Conservation (phyloP, 2,888 invertebrate species). For the Macrosiphum euphorbiae region DNA sequence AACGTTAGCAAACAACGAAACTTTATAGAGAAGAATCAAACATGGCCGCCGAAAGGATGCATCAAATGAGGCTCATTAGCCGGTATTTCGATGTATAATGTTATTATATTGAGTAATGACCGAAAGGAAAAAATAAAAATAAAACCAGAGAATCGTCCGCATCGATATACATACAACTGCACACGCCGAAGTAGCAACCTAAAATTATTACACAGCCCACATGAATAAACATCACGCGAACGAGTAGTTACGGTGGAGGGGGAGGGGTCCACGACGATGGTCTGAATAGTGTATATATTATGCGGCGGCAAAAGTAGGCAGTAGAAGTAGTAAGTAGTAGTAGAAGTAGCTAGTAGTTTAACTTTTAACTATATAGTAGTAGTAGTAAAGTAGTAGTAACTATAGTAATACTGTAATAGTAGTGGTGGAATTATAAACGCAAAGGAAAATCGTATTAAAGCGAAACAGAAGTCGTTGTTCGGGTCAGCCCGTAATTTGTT, state of each 20-base stretch:
- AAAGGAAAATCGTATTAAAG: slow-evolving; percentile 62
- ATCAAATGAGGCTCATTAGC: slow-evolving; percentile 49
- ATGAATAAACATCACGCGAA: slow-evolving; percentile 63
- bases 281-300: neutral
- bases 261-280: slow-evolving; percentile 27
- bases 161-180: slow-evolving; percentile 25
- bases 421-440: slow-evolving; percentile 13
- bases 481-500: slow-evolving; percentile 65
- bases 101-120: slow-evolving; percentile 55
- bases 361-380: neutral
- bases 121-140: slow-evolving; percentile 27
- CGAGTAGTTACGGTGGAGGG: slow-evolving; percentile 41
- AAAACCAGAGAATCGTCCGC: slow-evolving; percentile 38
- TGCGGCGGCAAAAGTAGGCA: neutral
- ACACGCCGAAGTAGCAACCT: slow-evolving; percentile 11
- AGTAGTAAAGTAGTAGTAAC: neutral
- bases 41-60: slow-evolving; percentile 51
- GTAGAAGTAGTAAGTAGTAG: neutral
- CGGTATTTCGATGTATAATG: slow-evolving; percentile 42
- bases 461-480: slow-evolving; percentile 63
- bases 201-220: slow-evolving; percentile 58
- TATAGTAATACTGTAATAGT: neutral
- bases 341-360: neutral
- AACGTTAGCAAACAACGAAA: slow-evolving; percentile 50
- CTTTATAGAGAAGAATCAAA: slow-evolving; percentile 48